Conservation (phyloP, 2,888 invertebrate genomes). For the Brachyopa scutellaris region DNA sequence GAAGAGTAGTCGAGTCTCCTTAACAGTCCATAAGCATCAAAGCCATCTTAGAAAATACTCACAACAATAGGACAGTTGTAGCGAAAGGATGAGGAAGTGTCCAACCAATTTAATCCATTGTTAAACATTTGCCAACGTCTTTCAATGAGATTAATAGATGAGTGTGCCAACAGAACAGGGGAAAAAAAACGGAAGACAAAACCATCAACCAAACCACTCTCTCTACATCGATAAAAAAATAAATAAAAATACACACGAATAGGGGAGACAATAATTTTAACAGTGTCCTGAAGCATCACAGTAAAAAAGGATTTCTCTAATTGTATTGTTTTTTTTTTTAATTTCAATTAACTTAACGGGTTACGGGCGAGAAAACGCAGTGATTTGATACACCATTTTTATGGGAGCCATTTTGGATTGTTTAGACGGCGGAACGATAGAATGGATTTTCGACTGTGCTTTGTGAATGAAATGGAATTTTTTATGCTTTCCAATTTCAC, state of each 20-base stretch:
- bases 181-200: neutral
- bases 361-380: constrained; percentile 43
- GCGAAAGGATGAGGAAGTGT: constrained; percentile 27
- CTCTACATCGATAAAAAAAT: constrained; percentile 35
- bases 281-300: constrained; percentile 24
- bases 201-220: neutral
- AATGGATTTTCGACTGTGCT: constrained; percentile 30
- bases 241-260: neutral
- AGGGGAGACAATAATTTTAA: constrained; percentile 14
- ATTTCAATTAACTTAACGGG: constrained; percentile 66
- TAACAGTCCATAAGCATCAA: neutral
- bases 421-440: constrained; percentile 8
- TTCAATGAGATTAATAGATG: constrained; percentile 41
- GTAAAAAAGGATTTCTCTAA: neutral
- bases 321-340: neutral
- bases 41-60: constrained; percentile 27
- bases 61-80: constrained; percentile 11
- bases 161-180: constrained; percentile 12
- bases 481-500: constrained; percentile 13
- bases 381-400: constrained; percentile 55
- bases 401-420: constrained; percentile 49
- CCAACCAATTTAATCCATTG: constrained; percentile 54
- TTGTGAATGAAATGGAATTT: constrained; percentile 40
- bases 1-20: neutral
- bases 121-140: constrained; percentile 50